These are phyloP conservation scores for Dioctria linearis DNA, from an alignment of 2,888 invertebrate species.

Conservation along the genomic window DNA sequence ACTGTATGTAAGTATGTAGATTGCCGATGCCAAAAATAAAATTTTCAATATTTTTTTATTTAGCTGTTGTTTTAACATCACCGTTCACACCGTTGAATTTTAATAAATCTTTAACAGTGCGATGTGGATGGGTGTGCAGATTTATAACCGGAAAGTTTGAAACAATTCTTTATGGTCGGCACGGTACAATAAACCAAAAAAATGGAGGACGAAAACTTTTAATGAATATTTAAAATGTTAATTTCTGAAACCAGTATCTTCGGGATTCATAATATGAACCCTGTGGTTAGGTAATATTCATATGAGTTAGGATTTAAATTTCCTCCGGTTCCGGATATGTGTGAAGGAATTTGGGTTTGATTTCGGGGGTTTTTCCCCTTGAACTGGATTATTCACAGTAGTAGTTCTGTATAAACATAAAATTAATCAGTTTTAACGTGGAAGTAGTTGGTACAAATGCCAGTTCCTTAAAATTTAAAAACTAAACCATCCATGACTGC, in stretches of 20 bases:
- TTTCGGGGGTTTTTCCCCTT: constrained; percentile 6
- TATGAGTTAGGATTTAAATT: not conserved
- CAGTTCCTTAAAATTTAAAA: too few species aligned
- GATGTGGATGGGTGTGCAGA: not conserved
- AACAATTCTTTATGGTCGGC: not conserved
- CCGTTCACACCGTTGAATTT: too few species aligned
- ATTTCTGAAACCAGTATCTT: not conserved
- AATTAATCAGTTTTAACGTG: constrained; percentile 1
- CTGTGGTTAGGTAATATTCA: too few species aligned
- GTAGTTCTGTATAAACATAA: constrained; percentile 10
- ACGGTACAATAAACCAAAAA: not conserved
- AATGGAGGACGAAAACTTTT: not conserved
- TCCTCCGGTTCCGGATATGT: constrained; percentile 28
- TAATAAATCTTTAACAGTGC: too few species aligned
- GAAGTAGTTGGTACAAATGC: not conserved
- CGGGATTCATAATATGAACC: not conserved
- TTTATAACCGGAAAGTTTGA: constrained; percentile 25
- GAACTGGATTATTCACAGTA: not conserved
- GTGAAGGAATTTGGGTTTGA: constrained; percentile 6
- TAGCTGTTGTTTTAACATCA: too few species aligned
- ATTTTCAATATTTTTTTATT: too few species aligned
- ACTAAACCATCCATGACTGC: too few species aligned
- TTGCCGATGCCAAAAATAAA: too few species aligned
- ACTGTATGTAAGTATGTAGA: too few species aligned
- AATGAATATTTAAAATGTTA: not conserved